Conservation (phyloP, 2,888 invertebrate species). For the Alloplasta piceator region DNA sequence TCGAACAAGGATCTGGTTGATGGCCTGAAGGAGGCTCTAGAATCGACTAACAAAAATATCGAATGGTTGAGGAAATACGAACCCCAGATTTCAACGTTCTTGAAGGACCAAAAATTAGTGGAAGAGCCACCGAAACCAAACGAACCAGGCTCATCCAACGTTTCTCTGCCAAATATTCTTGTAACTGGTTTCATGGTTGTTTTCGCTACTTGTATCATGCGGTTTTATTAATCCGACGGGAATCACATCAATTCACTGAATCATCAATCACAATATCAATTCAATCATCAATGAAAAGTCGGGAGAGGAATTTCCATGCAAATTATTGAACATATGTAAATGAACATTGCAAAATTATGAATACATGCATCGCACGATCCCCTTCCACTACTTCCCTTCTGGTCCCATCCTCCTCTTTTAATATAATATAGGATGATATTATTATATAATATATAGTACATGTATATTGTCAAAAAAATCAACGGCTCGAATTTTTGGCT, state of each 20-base stretch:
- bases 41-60: slow-evolving; percentile 31
- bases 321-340: slow-evolving; percentile 1
- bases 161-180: not conserved
- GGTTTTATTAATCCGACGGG: not conserved
- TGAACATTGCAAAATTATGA: not conserved
- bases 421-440: too few relatives aligned
- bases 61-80: slow-evolving; percentile 35
- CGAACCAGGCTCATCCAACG: not conserved
- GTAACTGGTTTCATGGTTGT: not conserved
- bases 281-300: not conserved
- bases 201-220: not conserved
- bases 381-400: not conserved
- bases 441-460: too few relatives aligned
- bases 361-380: not conserved
- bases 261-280: not conserved
- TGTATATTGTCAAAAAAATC: too few relatives aligned
- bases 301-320: not conserved
- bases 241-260: not conserved
- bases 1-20: not conserved
- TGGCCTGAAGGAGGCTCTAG: slow-evolving; percentile 1
- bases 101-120: not conserved
- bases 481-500: too few relatives aligned
- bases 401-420: too few relatives aligned
- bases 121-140: not conserved
- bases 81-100: not conserved